A percentile compares a stretch with the other conserved stretches of the same genome.
Conservation (phyloP, 2,113 vertebrate genomes). For the Turnix velox region DNA sequence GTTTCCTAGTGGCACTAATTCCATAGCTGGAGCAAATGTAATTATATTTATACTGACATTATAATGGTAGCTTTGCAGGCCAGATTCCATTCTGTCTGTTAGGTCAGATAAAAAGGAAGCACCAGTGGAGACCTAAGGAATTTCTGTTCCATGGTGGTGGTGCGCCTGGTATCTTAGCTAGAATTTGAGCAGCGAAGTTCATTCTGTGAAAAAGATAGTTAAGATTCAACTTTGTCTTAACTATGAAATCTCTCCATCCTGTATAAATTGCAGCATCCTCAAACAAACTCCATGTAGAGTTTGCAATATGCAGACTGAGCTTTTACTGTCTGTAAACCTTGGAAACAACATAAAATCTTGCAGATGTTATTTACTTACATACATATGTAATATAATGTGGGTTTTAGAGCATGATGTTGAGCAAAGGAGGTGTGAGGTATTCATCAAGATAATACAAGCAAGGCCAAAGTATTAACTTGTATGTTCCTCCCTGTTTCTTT, state of each 20-base stretch:
- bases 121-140: not conserved
- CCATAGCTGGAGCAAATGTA: not conserved
- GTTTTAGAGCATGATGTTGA: not conserved
- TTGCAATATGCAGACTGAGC: not conserved
- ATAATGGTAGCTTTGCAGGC: slow-evolving; percentile 22
- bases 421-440: not conserved
- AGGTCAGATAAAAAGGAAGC: not conserved
- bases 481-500: not conserved
- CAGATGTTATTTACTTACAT: not conserved
- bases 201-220: not conserved
- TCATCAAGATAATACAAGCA: not conserved
- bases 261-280: not conserved
- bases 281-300: not conserved
- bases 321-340: not conserved
- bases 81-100: not conserved
- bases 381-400: rapidly evolving
- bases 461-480: not conserved
- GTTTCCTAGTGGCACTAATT: slow-evolving; percentile 43
- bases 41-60: slow-evolving; percentile 32
- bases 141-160: not conserved
- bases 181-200: not conserved
- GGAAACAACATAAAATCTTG: not conserved
- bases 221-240: not conserved
- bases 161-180: not conserved
- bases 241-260: not conserved